These are phyloP conservation scores for Apodemus speciosus DNA, from an alignment of 2,113 vertebrate genomes.

Conservation along the genomic window DNA sequence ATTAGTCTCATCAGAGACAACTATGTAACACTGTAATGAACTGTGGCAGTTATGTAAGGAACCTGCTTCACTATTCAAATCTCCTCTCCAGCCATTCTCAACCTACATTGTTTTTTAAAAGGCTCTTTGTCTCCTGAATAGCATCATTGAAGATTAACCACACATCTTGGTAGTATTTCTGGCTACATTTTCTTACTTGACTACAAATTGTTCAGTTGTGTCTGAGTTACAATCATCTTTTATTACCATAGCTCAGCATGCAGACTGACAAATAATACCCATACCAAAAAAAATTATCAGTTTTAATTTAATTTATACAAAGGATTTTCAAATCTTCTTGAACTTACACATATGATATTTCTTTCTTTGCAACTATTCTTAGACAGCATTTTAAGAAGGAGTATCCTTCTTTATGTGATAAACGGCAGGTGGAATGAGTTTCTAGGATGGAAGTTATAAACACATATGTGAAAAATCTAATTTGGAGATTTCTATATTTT, in stretches of 20 bases:
- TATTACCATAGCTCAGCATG: constrained; percentile 51
- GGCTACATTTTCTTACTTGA: not conserved
- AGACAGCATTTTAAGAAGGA: not conserved
- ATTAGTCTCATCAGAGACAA: not conserved
- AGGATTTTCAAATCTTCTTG: constrained; percentile 38
- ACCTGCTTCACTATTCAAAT: not conserved
- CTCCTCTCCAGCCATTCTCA: not conserved
- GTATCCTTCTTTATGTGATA: not conserved
- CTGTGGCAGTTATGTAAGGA: not conserved
- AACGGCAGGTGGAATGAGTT: not conserved
- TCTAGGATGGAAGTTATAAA: not conserved
- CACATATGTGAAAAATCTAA: not conserved
- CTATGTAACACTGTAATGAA: not conserved
- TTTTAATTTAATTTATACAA: constrained; percentile 43
- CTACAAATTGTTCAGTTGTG: constrained; percentile 40
- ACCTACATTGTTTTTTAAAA: not conserved
- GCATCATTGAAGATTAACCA: constrained; percentile 38
- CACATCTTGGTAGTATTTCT: not conserved
- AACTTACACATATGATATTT: not conserved
- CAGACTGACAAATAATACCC: not conserved
- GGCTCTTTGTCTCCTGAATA: not conserved
- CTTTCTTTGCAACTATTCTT: not conserved
- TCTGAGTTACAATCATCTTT: constrained; percentile 39
- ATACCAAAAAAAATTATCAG: not conserved
- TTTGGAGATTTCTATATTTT: not conserved